phyloP scores from a whole-genome alignment of 2,113 vertebrate genomes.

The Pterophyllum scalare region DNA sequence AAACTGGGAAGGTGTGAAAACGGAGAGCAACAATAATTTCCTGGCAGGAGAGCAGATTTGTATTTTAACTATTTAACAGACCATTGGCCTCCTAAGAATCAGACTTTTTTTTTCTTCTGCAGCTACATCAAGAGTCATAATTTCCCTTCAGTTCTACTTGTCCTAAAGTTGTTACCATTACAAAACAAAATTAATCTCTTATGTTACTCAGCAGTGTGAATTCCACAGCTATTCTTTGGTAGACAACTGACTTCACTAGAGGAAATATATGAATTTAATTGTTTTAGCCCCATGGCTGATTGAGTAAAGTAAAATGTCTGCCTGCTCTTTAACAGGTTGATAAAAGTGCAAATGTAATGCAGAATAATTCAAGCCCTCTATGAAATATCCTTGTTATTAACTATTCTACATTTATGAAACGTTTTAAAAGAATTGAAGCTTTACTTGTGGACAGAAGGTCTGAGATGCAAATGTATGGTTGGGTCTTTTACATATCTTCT shows the following conservation, averaged over 20 bases:
- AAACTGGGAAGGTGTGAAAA: conserved; percentile 3
- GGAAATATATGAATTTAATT: conserved; percentile 14
- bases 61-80: background rate
- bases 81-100: background rate
- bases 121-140: background rate
- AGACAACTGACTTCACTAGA: background rate
- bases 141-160: background rate
- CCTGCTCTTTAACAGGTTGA: conserved; percentile 27
- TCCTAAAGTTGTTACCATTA: background rate
- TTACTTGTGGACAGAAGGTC: background rate
- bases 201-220: background rate
- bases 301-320: conserved; percentile 18
- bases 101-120: background rate
- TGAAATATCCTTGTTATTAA: conserved; percentile 18
- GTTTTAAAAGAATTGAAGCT: background rate
- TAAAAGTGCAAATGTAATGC: conserved; percentile 22
- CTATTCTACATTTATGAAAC: conserved; percentile 2
- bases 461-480: background rate
- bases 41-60: background rate
- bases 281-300: conserved; percentile 2
- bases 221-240: background rate
- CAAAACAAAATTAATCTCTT: background rate
- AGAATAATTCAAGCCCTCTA: background rate
- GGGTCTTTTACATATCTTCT: background rate
- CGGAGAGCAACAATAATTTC: conserved; percentile 13